These are phyloP conservation scores for Pipra filicauda DNA, from an alignment of 2,113 vertebrate species.

Conservation along the genomic window DNA sequence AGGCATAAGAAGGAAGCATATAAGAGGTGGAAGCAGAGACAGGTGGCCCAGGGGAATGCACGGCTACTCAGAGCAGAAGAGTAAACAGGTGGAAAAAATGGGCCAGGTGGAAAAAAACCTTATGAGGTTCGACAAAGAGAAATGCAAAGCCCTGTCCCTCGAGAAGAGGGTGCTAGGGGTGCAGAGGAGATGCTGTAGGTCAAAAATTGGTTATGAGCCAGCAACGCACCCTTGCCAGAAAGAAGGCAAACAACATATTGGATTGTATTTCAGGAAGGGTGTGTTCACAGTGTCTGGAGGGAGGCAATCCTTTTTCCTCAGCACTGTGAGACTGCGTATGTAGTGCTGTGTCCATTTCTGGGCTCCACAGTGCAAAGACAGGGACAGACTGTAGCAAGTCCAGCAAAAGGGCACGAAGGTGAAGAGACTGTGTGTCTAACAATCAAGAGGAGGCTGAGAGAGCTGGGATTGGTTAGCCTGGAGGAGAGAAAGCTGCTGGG, in stretches of 20 bases:
- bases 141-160: not conserved
- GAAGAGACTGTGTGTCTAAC: not conserved
- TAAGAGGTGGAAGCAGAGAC: not conserved
- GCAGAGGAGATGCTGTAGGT: not conserved
- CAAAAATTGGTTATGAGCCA: not conserved
- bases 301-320: not conserved
- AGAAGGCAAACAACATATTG: not conserved
- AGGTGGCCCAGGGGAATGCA: not conserved
- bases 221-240: not conserved
- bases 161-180: rapidly evolving
- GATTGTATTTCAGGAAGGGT: not conserved
- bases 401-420: not conserved
- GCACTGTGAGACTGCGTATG: not conserved
- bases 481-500: not conserved
- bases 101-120: not conserved
- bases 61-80: not conserved
- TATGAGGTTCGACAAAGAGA: not conserved
- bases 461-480: not conserved
- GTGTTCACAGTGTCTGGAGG: not conserved
- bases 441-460: not conserved
- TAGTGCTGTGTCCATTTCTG: not conserved
- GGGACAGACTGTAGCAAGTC: not conserved
- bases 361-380: not conserved
- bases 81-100: not conserved
- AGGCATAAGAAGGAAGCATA: not conserved